These are phyloP conservation scores for Phortica okadai DNA, from an alignment of 2,888 invertebrate genomes.

Conservation along the genomic window DNA sequence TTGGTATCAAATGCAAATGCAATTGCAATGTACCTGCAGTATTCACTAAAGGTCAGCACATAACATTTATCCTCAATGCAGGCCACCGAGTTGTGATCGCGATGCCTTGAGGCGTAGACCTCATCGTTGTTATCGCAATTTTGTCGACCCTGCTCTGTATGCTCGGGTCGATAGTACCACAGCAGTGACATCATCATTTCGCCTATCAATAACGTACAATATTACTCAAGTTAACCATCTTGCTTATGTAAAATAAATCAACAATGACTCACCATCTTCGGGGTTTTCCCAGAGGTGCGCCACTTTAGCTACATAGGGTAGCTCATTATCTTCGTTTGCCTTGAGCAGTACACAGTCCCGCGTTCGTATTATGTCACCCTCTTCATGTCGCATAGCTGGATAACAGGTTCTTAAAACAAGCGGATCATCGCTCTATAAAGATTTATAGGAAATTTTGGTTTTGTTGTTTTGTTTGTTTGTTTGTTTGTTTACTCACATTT, in stretches of 20 bases:
- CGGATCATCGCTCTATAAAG: slow-evolving; percentile 83
- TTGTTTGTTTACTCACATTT: slow-evolving; percentile 80
- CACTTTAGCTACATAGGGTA: slow-evolving; percentile 96
- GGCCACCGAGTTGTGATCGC: slow-evolving; percentile 96
- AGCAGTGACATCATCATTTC: slow-evolving; percentile 98
- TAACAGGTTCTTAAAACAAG: slow-evolving; percentile 89
- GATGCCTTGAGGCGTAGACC: slow-evolving; percentile 96
- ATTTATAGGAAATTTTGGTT: slow-evolving; percentile 37
- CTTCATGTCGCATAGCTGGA: slow-evolving; percentile 91
- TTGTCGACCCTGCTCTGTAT: slow-evolving; percentile 92
- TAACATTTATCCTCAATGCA: slow-evolving; percentile 99
- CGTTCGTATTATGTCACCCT: slow-evolving; percentile 90
- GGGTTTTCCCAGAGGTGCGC: slow-evolving; percentile 97
- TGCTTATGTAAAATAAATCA: not conserved
- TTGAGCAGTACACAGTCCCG: slow-evolving; percentile 94
- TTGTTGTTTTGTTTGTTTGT: not conserved
- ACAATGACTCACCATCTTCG: slow-evolving; percentile 84
- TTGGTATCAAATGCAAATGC: not conserved
- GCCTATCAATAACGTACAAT: slow-evolving; percentile 78
- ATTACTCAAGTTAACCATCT: not conserved
- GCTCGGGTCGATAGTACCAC: slow-evolving; percentile 99
- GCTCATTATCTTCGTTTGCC: slow-evolving; percentile 88
- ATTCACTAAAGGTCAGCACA: slow-evolving; percentile 96
- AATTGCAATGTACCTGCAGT: slow-evolving; percentile 85
- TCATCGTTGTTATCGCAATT: slow-evolving; percentile 90